Conservation (phyloP, 2,888 invertebrate species). For the Dryobotodes eremita region DNA sequence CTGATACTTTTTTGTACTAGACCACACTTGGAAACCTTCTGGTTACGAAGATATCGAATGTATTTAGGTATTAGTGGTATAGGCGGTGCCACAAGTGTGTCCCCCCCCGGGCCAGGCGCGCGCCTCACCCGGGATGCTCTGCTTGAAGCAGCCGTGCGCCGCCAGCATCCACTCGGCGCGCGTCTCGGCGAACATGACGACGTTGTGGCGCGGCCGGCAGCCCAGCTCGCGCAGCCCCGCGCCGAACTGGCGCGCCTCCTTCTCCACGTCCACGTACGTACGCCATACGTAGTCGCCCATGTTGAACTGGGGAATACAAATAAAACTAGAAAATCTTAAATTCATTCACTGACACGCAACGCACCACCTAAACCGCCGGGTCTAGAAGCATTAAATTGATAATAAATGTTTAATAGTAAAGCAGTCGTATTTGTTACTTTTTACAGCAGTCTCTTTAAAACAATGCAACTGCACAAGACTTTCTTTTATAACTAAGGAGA, state of each 20-base stretch:
- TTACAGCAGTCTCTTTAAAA: too few relatives aligned
- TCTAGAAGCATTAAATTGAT: too few relatives aligned
- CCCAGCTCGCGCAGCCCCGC: constrained; percentile 96
- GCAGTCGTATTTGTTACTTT: too few relatives aligned
- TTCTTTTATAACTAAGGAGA: too few relatives aligned
- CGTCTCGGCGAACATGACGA: constrained; percentile 99
- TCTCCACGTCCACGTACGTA: constrained; percentile 94
- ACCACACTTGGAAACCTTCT: background rate
- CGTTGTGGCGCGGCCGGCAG: constrained; percentile 93
- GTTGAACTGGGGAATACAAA: constrained; percentile 92
- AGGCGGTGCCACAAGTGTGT: too few relatives aligned
- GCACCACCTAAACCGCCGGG: too few relatives aligned
- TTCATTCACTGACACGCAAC: too few relatives aligned
- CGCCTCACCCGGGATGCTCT: constrained; percentile 94
- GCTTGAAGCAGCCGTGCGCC: constrained; percentile 98
- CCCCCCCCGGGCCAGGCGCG: too few relatives aligned
- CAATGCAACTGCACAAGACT: too few relatives aligned
- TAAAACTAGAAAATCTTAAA: too few relatives aligned
- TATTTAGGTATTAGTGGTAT: background rate
- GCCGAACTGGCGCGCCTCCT: constrained; percentile 94
- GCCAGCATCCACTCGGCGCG: constrained; percentile 99
- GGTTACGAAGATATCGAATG: background rate
- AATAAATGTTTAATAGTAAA: too few relatives aligned
- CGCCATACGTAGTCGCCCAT: constrained; percentile 98
- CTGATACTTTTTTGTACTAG: background rate